Evolutionary conservation across 2,113 vertebrate species (phyloP).

Genomic region (Petrocephalus zakoni): DNA sequence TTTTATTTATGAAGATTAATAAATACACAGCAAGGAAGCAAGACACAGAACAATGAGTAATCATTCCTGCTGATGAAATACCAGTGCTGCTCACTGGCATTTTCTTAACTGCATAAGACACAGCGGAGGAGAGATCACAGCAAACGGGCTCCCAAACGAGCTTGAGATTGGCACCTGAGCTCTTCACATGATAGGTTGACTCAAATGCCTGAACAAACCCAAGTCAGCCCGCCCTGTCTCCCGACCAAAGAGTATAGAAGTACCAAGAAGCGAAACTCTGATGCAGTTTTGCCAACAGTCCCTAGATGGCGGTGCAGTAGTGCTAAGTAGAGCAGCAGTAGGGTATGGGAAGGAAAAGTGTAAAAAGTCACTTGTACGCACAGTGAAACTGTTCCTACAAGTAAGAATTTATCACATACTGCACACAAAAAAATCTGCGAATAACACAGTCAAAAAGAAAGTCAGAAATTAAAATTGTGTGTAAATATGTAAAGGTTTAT

Average conservation of each 20-base stretch:
- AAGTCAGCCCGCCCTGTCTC: not conserved
- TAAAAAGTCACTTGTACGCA: too few species aligned
- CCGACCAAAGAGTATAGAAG: not conserved
- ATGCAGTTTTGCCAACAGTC: too few species aligned
- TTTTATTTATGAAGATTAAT: not conserved
- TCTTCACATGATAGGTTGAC: not conserved
- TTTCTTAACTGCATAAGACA: not conserved
- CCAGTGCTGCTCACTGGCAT: not conserved
- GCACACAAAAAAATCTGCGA: too few species aligned
- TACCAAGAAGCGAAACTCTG: too few species aligned
- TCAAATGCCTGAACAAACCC: not conserved
- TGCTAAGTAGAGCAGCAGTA: too few species aligned
- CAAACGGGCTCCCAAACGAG: not conserved
- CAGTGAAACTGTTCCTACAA: too few species aligned
- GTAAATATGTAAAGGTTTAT: too few species aligned
- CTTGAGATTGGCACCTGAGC: not conserved
- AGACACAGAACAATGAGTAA: not conserved
- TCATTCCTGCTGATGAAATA: not conserved
- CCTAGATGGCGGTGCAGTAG: too few species aligned
- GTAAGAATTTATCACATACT: too few species aligned
- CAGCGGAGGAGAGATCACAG: not conserved
- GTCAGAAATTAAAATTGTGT: too few species aligned
- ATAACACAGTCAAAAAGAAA: too few species aligned
- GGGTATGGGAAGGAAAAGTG: too few species aligned
- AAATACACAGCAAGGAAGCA: not conserved